Evolutionary conservation across 1,140 invertebrate species (phyloP), one percentile per base, ranked within the genome.

Genomic region (Drosophila paulistorum): DNA sequence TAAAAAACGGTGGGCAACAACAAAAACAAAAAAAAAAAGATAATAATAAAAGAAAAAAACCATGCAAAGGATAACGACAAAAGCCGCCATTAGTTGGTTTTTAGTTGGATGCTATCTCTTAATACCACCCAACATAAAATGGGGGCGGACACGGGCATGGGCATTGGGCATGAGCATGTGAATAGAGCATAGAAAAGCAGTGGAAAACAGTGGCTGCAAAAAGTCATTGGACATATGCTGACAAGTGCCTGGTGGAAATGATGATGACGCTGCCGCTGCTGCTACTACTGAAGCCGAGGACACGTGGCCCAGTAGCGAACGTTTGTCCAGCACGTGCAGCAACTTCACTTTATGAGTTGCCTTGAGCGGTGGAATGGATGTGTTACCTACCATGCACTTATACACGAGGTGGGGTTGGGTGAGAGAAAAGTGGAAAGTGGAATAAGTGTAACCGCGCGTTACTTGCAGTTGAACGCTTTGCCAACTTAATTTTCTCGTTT

Each of bases 321-420:
- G 84, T 87, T 87, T 87, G 83, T 77, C 74, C 79, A 84, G 79
- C 83, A 86, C 83, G 83, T 86, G 83, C 83, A 62, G 42, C 79
- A 79, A 87, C 83, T 86, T 86, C 79, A 87, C 66, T 77, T 87
- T 77, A 82, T 77, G 57, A 33, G 57, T 59, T 59, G 45, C 45
- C 45, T 51, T 51, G 45, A 51, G 45, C 45, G 14, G 14, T 20
- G 9, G 10, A 1, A 10, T 4, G 9, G 14, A 11, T 11, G 17
- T 14, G 30, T 30, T 30, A 17, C 14, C 7, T 17, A 17, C 45
- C 17, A 17, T 48, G 23, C 55, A 23, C 2, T 7, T 48, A 20
- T 64, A 33, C 23, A 10, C 10, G 63, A 65, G 60, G n/a, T 54
- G 33, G 20, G 48, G 14, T 54, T 39, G 20, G 30, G 23, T 9